A percentile compares a stretch with the other conserved stretches of the same genome.
phyloP scores from a whole-genome alignment of 1,140 invertebrate species.

The Chrysoperla carnea region DNA sequence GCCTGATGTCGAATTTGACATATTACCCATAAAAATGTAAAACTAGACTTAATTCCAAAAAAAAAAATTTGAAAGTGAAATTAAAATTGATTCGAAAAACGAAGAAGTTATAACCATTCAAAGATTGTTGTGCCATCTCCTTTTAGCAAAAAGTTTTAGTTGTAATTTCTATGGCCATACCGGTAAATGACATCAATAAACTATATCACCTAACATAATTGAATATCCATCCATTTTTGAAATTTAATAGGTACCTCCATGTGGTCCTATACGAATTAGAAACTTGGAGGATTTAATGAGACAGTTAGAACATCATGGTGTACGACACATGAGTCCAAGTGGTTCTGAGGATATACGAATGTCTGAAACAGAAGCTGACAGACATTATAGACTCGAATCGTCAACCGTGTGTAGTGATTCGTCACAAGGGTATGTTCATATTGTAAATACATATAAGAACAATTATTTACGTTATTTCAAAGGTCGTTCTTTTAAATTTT shows the following conservation, averaged over 20 bases:
- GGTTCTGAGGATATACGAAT: slow-evolving; percentile 82
- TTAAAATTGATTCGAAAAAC: too few relatives aligned
- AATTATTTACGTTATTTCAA: slow-evolving; percentile 1
- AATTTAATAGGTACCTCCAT: slow-evolving; percentile 33
- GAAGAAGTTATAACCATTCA: too few relatives aligned
- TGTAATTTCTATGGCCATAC: too few relatives aligned
- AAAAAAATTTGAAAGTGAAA: too few relatives aligned
- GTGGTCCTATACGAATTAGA: slow-evolving; percentile 63
- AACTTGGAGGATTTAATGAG: slow-evolving; percentile 82
- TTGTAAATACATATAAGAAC: slow-evolving; percentile 19
- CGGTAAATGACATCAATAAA: too few relatives aligned
- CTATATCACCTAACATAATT: too few relatives aligned
- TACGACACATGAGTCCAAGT: slow-evolving; percentile 73
- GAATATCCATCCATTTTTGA: too few relatives aligned
- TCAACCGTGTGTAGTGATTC: slow-evolving; percentile 57
- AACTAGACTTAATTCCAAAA: too few relatives aligned
- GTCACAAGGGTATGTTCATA: slow-evolving; percentile 42
- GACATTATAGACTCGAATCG: slow-evolving; percentile 70
- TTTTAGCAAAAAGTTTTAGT: too few relatives aligned
- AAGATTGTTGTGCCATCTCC: too few relatives aligned
- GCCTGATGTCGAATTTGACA: too few relatives aligned
- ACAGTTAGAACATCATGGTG: slow-evolving; percentile 75
- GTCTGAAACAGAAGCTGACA: slow-evolving; percentile 79
- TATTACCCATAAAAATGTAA: too few relatives aligned
- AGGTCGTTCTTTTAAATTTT: background rate